Conservation (phyloP, 2,888 invertebrate genomes). For the Macrosiphum euphorbiae region DNA sequence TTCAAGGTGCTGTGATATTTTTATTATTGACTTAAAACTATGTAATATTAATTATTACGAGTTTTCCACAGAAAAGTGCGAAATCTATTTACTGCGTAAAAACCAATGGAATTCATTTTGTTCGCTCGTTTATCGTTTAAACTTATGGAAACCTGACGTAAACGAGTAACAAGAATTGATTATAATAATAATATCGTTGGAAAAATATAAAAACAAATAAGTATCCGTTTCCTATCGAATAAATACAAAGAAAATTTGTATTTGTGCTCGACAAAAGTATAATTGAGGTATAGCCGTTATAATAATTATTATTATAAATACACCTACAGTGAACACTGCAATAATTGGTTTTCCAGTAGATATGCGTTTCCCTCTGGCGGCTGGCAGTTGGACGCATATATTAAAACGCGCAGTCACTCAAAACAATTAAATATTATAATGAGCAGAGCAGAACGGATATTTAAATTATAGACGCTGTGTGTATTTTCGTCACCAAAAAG, state of each 20-base stretch:
- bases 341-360: neutral
- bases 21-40: neutral
- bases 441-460: conserved; percentile 29
- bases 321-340: neutral
- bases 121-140: neutral
- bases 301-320: neutral
- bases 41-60: neutral
- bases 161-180: neutral
- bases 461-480: conserved; percentile 33
- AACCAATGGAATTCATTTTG: neutral
- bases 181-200: neutral
- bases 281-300: neutral
- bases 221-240: neutral
- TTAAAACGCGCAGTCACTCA: conserved; percentile 2
- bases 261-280: neutral
- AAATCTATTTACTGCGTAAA: neutral
- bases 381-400: neutral
- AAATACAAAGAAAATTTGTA: neutral
- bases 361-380: neutral
- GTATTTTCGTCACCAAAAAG: conserved; percentile 50
- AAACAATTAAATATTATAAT: conserved; percentile 30
- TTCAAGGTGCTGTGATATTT: neutral
- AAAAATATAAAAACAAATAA: neutral
- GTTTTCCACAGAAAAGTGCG: neutral
- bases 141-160: neutral